phyloP scores from a whole-genome alignment of 2,797 vertebrate species.

The Enteromius mattozi region DNA sequence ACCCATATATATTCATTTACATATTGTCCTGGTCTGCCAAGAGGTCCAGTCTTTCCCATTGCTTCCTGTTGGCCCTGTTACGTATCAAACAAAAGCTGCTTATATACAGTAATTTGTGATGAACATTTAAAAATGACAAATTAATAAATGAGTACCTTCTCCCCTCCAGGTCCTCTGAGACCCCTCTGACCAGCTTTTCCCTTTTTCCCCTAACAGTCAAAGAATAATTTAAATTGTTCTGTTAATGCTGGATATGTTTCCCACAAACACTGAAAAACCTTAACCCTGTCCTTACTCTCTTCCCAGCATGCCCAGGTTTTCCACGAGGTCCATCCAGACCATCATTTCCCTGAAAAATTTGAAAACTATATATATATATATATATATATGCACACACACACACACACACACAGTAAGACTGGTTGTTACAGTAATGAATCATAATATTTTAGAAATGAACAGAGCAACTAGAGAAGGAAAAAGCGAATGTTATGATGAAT shows the following conservation, averaged over 20 bases:
- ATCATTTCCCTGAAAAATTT: conserved; percentile 69
- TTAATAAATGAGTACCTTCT: conserved; percentile 73
- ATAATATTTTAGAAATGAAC: not conserved
- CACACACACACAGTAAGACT: not conserved
- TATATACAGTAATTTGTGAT: not conserved
- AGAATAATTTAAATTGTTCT: not conserved
- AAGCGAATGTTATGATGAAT: not conserved
- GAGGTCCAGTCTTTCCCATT: conserved; percentile 71
- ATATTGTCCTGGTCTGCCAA: conserved; percentile 75
- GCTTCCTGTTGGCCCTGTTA: conserved; percentile 75
- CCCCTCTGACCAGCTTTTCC: conserved; percentile 79
- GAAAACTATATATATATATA: not conserved
- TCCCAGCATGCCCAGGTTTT: conserved; percentile 72
- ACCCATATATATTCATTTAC: conserved; percentile 70
- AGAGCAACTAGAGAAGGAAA: not conserved
- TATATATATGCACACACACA: no score
- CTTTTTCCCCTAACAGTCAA: conserved; percentile 75
- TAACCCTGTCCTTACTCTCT: conserved; percentile 67
- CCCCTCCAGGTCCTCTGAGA: conserved; percentile 72
- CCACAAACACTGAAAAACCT: not conserved
- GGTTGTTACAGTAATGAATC: not conserved
- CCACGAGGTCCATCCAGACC: conserved; percentile 74
- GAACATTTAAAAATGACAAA: not conserved
- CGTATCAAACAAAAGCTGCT: conserved; percentile 12
- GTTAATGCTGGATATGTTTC: not conserved